Base-by-base conservation (phyloP, 2,888 invertebrate genomes). In the Silvanus unidentatus region DNA sequence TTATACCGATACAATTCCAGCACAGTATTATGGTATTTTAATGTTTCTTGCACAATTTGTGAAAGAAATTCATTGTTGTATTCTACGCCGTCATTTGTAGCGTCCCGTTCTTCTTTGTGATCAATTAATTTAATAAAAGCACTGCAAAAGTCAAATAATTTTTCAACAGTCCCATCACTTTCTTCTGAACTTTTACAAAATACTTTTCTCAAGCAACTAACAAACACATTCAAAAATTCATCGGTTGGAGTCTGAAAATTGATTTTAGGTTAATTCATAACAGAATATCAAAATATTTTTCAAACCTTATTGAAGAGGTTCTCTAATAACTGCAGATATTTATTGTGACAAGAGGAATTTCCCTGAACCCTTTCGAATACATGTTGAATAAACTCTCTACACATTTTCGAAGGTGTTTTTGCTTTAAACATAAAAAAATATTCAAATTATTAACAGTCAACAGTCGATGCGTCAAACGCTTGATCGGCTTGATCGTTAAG, bases 61-160 rank as follows among this genome's bases (percentile, higher is more conserved):
- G 22, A 22, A 22, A 22, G 22, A 8, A 22, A 22, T 8, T 22
- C 22, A 22, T 22, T 22, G 8, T 22, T 22, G 22, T 8, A 5
- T 22, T 22, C 22, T 22, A 5, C 22, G 36, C 8, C 9, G 27
- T 35, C 29, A 12, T 11, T 3, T 44, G 29, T 9, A 16, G 3
- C 28, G 38, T 37, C 30, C 37, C 39, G 42, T 40, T 45, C 40
- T 10, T 49, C 42, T 40, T 40, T 46, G 37, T 43, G 42, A 40
- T 45, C 37, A 38, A 43, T 47, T 34, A 49, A 42, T 15, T 47
- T 49, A 22, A 55, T 44, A 53, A 59, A 54, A 11, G 52, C 48
- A n/a, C 58, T 56, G 11, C 54, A 43, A 43, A 60, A 62, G n/a
- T 58, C 55, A 40, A 58, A 47, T 5, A 43, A 16, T 28, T 51